Base-by-base conservation (phyloP, 35 echinoderm and acorn worm species). In the Apostichopus parvimensis region DNA sequence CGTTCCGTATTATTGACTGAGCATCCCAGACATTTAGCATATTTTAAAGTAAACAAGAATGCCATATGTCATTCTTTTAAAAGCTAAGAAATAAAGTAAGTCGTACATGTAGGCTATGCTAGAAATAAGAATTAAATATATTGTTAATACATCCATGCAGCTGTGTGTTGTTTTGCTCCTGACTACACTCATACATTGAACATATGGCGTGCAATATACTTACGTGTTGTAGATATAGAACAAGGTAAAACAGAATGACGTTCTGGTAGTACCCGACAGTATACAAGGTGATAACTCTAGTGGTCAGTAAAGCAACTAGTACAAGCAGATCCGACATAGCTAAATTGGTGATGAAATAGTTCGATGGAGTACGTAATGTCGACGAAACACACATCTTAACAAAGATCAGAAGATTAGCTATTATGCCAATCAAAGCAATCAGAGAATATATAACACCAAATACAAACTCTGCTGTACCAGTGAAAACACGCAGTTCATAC, bases 311-410 rank as follows among this genome's bases (percentile, higher is more conserved):
- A 8, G 14, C 85, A n/a, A 87, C 10, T 21, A 87, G 21, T 23
- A 87, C 85, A 53, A 87, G 25, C 6, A 87, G 22, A 60, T 87
- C 85, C 12, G 85, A 87, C 5, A 87, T 87, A 6, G 85, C 85
- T 60, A 87, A 87, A 55, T 87, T 87, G 8, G 85, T 87, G 58
- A 87, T 87, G 57, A 87, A 87, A 53, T 87, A 65, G 59, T 87
- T 87, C 4, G 85, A 87, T 23, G 85, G 85, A 28, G 85, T 87
- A 6, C 85, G 12, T 53, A 87, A n/a, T 23, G 5, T 52, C 2
- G 57, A 60, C 11, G 56, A 60, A 45, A 34, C n/a, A 72, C 56
- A 87, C 58, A 87, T 87, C 28, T 52, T 87, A 4, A 87, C 10
- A 11, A 87, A 60, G 58, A 87, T 60, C 28, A 87, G 15, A 8